Evolutionary conservation across 2,797 vertebrate genomes (phyloP).

Genomic region (Australoheros facetus): DNA sequence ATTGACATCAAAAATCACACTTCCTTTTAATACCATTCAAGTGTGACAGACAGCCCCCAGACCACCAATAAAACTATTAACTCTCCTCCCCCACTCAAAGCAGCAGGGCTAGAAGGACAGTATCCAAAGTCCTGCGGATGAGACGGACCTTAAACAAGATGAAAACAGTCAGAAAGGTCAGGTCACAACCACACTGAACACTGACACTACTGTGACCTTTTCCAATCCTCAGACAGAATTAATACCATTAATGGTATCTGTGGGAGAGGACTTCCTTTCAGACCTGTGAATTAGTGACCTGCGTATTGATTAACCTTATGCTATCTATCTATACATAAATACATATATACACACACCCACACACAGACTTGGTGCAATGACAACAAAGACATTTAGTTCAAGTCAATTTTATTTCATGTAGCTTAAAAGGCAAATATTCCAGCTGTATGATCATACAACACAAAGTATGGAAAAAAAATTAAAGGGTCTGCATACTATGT

Average conservation of each 20-base stretch:
- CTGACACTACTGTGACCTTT: constrained; percentile 67
- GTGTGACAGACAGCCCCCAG: constrained; percentile 35
- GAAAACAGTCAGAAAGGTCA: constrained; percentile 68
- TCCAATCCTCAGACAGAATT: constrained; percentile 62
- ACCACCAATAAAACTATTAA: constrained; percentile 41
- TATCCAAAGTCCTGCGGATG: constrained; percentile 37
- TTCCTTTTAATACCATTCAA: background rate
- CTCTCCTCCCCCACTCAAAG: constrained; percentile 44
- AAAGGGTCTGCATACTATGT: too few relatives aligned
- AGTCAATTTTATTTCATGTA: background rate
- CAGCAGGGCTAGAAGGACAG: constrained; percentile 46
- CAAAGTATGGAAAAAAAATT: background rate
- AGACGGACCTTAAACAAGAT: constrained; percentile 55
- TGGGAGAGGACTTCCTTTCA: constrained; percentile 68
- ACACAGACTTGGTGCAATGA: background rate
- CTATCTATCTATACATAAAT: too few relatives aligned
- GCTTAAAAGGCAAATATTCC: background rate
- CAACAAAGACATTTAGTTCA: background rate
- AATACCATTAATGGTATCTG: constrained; percentile 77
- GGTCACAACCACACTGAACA: constrained; percentile 52
- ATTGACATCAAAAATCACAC: constrained; percentile 24
- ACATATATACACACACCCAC: too few relatives aligned
- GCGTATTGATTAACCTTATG: constrained; percentile 57
- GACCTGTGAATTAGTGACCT: constrained; percentile 56
- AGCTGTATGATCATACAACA: background rate